phyloP scores from a whole-genome alignment of 2,888 invertebrate genomes.

The Idaea aversata region DNA sequence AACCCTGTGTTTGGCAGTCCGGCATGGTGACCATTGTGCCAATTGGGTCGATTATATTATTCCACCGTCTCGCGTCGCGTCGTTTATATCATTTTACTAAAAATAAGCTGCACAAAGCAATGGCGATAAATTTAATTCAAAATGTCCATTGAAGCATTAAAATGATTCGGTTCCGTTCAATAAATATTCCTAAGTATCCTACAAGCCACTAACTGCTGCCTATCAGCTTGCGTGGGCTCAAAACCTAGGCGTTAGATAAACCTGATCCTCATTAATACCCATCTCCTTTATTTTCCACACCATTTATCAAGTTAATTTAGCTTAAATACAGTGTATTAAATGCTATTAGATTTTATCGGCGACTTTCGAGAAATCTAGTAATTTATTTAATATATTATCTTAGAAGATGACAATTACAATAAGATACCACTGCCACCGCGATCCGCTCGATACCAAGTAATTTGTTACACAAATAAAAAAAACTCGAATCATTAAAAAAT shows the following conservation, averaged over 20 bases:
- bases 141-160: background rate
- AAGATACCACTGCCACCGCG: no score
- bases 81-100: background rate
- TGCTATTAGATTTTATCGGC: conserved; percentile 17
- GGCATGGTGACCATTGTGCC: no score
- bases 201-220: background rate
- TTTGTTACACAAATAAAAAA: no score
- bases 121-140: background rate
- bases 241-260: conserved; percentile 13
- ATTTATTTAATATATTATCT: no score
- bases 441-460: no score
- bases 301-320: conserved; percentile 13
- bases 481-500: no score
- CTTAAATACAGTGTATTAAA: conserved; percentile 22
- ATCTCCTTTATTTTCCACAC: conserved; percentile 11
- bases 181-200: background rate
- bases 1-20: no score
- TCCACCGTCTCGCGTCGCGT: no score
- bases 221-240: conserved; percentile 9
- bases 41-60: no score
- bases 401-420: no score
- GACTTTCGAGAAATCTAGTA: conserved; percentile 13
- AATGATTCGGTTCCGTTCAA: background rate
- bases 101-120: background rate
- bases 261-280: conserved; percentile 14